Evolutionary conservation across 2,888 invertebrate genomes (phyloP).

Genomic region (Caenorhabditis macrosperma): DNA sequence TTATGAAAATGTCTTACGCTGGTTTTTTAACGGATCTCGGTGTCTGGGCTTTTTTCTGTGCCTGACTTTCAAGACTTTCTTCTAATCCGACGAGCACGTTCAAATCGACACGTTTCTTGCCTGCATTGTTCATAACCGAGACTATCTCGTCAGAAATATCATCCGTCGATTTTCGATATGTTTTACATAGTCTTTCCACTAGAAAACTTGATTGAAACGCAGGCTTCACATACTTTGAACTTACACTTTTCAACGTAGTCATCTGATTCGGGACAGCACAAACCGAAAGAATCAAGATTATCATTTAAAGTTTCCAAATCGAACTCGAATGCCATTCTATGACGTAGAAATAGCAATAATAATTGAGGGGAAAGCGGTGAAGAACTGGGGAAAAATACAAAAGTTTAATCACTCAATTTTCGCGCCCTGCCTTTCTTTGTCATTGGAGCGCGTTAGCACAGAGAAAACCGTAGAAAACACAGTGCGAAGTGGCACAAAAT

Average conservation of each 20-base stretch:
- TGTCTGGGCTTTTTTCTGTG: slow-evolving; percentile 18
- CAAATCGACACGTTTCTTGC: slow-evolving; percentile 21
- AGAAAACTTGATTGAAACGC: slow-evolving; percentile 1
- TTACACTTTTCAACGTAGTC: slow-evolving; percentile 41
- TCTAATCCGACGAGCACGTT: slow-evolving; percentile 29
- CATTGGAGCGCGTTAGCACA: slow-evolving; percentile 31
- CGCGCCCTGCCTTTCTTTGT: slow-evolving; percentile 26
- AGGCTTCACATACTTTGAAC: not conserved
- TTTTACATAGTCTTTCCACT: slow-evolving; percentile 44
- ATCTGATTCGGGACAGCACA: slow-evolving; percentile 23
- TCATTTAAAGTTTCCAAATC: slow-evolving; percentile 54
- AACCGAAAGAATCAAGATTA: slow-evolving; percentile 34
- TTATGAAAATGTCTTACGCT: slow-evolving; percentile 8
- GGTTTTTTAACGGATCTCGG: slow-evolving; percentile 45
- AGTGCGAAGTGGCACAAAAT: too few relatives aligned
- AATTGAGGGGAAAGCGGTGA: not conserved
- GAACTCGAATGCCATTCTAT: slow-evolving; percentile 54
- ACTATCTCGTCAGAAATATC: slow-evolving; percentile 48
- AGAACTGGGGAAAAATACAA: not conserved
- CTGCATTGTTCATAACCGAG: slow-evolving; percentile 34
- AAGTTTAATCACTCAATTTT: slow-evolving; percentile 21
- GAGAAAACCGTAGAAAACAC: too few relatives aligned
- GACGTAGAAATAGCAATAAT: not conserved
- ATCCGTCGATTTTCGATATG: slow-evolving; percentile 39
- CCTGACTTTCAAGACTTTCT: slow-evolving; percentile 21